A percentile compares a stretch with the other conserved stretches of the same genome.
phyloP scores from a whole-genome alignment of 2,113 vertebrate species.

The Pan troglodytes region DNA sequence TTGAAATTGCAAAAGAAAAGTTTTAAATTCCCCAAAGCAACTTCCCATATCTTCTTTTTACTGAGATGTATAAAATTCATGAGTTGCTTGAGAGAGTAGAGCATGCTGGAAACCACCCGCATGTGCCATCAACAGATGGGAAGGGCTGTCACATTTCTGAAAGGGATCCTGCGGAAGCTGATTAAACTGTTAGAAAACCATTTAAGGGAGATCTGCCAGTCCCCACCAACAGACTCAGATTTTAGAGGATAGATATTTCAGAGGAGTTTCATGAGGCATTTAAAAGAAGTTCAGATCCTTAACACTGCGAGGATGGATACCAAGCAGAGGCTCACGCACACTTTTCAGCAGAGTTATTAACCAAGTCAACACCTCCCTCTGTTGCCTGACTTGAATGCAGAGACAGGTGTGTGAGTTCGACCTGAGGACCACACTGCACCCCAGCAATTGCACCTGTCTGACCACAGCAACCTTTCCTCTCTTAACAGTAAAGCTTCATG shows the following conservation, averaged over 20 bases:
- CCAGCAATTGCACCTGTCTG: neutral
- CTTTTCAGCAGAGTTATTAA: neutral
- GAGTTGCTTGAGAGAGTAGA: neutral
- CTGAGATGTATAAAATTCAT: neutral
- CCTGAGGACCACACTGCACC: fast-evolving
- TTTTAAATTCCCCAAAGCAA: neutral
- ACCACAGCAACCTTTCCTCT: neutral
- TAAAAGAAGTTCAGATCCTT: neutral
- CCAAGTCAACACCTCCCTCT: neutral
- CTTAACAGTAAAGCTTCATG: neutral
- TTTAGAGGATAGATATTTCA: neutral
- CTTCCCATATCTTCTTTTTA: neutral
- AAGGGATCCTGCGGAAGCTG: neutral
- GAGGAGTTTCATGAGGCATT: neutral
- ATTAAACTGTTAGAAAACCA: neutral
- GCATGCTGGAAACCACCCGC: neutral
- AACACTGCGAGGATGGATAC: fast-evolving
- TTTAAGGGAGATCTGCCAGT: neutral
- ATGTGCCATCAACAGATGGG: neutral
- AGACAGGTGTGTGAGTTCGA: neutral
- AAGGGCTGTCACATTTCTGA: neutral
- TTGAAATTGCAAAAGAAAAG: neutral
- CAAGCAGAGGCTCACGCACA: too few relatives aligned
- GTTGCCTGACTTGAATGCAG: fast-evolving
- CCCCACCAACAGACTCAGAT: neutral